phyloP scores from a whole-genome alignment of 2,113 vertebrate genomes.

The Ctenodactylus gundi region DNA sequence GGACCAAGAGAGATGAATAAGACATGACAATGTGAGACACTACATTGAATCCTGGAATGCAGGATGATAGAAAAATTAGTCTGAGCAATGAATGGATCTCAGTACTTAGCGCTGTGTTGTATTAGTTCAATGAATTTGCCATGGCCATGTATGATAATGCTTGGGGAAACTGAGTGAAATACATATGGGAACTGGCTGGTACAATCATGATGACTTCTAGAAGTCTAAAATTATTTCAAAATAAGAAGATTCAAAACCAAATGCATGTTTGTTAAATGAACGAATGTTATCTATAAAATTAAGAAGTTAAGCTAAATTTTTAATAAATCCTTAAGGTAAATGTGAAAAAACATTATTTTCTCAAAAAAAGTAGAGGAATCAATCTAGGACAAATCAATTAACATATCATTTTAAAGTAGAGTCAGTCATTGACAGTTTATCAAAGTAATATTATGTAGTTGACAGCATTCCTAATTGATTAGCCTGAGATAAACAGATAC shows the following conservation, averaged over 20 bases:
- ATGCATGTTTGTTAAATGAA: not conserved
- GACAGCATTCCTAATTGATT: constrained; percentile 12
- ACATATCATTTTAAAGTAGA: not conserved
- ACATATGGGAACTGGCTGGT: not conserved
- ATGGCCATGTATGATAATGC: not conserved
- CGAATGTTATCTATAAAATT: not conserved
- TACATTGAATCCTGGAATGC: too few species aligned
- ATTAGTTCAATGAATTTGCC: not conserved
- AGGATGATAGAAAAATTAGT: too few species aligned
- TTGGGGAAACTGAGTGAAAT: not conserved
- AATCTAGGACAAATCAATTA: not conserved
- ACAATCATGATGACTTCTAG: not conserved
- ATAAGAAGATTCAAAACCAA: not conserved
- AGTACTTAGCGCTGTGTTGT: not conserved
- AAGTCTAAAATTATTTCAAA: not conserved
- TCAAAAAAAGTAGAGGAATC: not conserved
- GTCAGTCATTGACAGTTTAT: not conserved
- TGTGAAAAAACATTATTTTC: not conserved
- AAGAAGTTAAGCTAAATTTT: not conserved
- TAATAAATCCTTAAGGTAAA: not conserved
- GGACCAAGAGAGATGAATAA: not conserved
- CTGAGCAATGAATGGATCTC: too few species aligned
- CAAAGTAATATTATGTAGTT: not conserved
- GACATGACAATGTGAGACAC: not conserved
- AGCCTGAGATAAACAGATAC: not conserved